A percentile compares a stretch with the other conserved stretches of the same genome.
Conservation (phyloP, 2,797 vertebrate genomes). For the Neoniphon sammara region DNA sequence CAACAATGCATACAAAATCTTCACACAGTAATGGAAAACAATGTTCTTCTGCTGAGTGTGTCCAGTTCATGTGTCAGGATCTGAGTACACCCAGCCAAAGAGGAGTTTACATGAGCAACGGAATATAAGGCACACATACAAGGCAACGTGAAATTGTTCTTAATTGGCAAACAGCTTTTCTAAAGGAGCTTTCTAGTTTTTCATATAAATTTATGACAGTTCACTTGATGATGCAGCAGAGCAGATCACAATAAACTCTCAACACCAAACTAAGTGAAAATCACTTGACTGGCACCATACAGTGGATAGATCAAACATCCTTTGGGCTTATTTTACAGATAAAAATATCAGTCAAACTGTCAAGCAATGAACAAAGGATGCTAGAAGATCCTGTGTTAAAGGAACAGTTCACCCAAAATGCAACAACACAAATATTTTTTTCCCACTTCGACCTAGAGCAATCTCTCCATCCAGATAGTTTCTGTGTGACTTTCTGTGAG, state of each 20-base stretch:
- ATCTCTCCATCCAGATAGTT: too few species aligned
- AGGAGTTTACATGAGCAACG: neutral
- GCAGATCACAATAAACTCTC: slow-evolving; percentile 8
- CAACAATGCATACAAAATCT: slow-evolving; percentile 26
- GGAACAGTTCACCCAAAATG: too few species aligned
- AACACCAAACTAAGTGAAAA: slow-evolving; percentile 3
- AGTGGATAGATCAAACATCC: neutral
- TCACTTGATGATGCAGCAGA: slow-evolving; percentile 6
- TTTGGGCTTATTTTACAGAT: slow-evolving; percentile 5
- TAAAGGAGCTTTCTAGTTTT: neutral
- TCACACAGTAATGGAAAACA: slow-evolving; percentile 14
- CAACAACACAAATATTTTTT: too few species aligned
- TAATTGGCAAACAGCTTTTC: neutral
- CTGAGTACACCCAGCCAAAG: neutral
- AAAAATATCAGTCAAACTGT: slow-evolving; percentile 51
- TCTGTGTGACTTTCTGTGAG: too few species aligned
- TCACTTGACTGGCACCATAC: too few species aligned
- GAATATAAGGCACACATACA: slow-evolving; percentile 21
- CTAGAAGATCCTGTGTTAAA: neutral
- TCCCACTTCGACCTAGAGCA: too few species aligned
- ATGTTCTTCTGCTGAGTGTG: neutral
- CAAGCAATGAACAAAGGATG: slow-evolving; percentile 17
- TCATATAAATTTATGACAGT: neutral
- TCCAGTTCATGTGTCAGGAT: slow-evolving; percentile 4
- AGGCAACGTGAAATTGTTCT: slow-evolving; percentile 1